Conservation (phyloP, 2,113 vertebrate species). For the Semicossyphus pulcher region DNA sequence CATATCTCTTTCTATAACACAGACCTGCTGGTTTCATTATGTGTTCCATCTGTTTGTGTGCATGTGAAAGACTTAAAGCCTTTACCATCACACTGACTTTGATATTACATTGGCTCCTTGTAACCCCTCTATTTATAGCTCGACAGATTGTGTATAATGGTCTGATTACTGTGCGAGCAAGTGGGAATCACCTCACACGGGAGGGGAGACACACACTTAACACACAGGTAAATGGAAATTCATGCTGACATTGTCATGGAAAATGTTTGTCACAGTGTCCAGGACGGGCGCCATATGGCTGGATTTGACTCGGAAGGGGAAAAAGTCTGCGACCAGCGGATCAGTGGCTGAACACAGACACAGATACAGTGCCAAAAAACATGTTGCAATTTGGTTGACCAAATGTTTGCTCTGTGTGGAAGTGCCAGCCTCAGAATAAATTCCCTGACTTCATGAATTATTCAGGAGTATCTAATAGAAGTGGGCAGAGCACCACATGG, state of each 20-base stretch:
- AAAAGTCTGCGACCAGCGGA: conserved; percentile 57
- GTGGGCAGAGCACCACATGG: conserved; percentile 40
- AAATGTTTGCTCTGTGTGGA: conserved; percentile 73
- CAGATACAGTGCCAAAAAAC: conserved; percentile 55
- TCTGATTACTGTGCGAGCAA: conserved; percentile 33
- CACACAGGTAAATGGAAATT: conserved; percentile 70
- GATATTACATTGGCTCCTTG: conserved; percentile 32
- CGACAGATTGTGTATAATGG: conserved; percentile 46
- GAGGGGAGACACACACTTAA: conserved; percentile 14
- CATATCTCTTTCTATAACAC: not conserved
- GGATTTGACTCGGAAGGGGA: conserved; percentile 55
- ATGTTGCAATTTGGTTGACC: conserved; percentile 73
- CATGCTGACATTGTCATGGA: conserved; percentile 72
- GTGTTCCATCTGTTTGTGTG: conserved; percentile 20
- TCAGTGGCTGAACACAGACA: conserved; percentile 55
- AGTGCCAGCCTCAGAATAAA: conserved; percentile 60
- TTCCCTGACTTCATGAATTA: conserved; percentile 63
- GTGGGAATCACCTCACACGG: conserved; percentile 50
- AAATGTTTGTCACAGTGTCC: conserved; percentile 76
- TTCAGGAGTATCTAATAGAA: conserved; percentile 61
- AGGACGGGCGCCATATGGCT: conserved; percentile 77
- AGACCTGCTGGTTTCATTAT: conserved; percentile 3
- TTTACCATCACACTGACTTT: not conserved
- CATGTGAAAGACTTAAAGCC: not conserved
- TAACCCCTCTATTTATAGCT: conserved; percentile 47